Base-by-base conservation (phyloP, 2,113 vertebrate species). In the Sander lucioperca region DNA sequence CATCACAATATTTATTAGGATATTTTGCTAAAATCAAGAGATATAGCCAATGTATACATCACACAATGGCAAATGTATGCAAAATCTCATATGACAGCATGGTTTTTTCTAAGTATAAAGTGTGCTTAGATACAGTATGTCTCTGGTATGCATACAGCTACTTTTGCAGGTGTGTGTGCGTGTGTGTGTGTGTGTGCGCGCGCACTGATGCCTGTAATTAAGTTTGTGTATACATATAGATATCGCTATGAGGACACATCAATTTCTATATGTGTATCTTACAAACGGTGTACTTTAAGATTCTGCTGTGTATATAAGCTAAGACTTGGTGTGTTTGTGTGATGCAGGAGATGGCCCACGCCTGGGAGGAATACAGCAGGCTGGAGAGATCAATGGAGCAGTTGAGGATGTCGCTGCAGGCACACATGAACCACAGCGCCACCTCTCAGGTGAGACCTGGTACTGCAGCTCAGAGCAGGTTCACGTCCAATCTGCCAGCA, bases 311-410 rank as follows among this genome's bases (percentile, higher is more conserved):
- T 27, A 3, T 30, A 15, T 62, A 30, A 63, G 21, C 11, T 21
- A 7, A 56, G 14, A 33, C 13, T 9, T 9, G 2, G 47, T 48
- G 47, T 30, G 57, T 59, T 15, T 86, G 25, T 66, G 33, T 43
- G 19, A 2, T 87, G 90, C 69, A 99, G 98, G 98, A 99, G 91
- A 98, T 99, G 97, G 95, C 97, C 65, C 96, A 94, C 4, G 94
- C 97, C 36, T 99, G 98, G 98, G 96, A 97, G 23, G 96, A 98
- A 58, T 99, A 99, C 82, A 87, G 93, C 92, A 94, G 94, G 83
- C 85, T 98, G 90, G 98, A 99, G 89, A 95, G 90, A 21, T 97
- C 98, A 3, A 96, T 99, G 80, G 95, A 94, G 56, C 96, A 96
- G 65, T 86, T 99, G 87, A 96, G 97, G 89, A 94, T 93, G 70